Evolutionary conservation across 1,140 invertebrate genomes (phyloP).

Genomic region (Psilanteris sp.): DNA sequence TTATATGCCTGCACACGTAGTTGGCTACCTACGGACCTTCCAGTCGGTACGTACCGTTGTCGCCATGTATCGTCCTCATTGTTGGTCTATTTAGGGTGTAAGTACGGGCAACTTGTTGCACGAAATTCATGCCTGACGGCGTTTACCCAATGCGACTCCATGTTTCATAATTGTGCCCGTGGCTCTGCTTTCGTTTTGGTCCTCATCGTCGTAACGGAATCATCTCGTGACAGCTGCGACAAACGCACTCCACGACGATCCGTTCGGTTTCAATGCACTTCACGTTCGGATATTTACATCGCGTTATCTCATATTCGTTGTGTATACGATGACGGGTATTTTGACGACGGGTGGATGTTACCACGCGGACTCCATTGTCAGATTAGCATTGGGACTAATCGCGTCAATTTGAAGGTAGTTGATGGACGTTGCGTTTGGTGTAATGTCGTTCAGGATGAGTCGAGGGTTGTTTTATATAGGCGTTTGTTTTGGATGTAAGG

Average conservation of each 20-base stretch:
- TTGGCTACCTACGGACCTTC: slow-evolving; percentile 17
- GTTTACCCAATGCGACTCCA: slow-evolving; percentile 64
- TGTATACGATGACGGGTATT: too few species aligned
- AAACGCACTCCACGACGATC: slow-evolving; percentile 27
- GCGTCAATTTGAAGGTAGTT: too few species aligned
- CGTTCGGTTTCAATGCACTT: too few species aligned
- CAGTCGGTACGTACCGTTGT: slow-evolving; percentile 19
- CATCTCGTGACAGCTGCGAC: slow-evolving; percentile 67
- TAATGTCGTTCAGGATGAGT: too few species aligned
- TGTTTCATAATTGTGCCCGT: slow-evolving; percentile 64
- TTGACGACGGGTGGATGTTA: too few species aligned
- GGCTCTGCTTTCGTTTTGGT: slow-evolving; percentile 41
- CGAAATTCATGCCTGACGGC: slow-evolving; percentile 73
- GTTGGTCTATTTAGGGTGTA: slow-evolving; percentile 54
- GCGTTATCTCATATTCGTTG: background rate
- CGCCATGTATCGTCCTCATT: slow-evolving; percentile 42
- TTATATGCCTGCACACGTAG: slow-evolving; percentile 20
- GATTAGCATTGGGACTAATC: too few species aligned
- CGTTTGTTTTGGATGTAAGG: too few species aligned
- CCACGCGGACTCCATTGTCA: too few species aligned
- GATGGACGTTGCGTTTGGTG: too few species aligned
- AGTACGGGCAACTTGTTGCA: slow-evolving; percentile 75
- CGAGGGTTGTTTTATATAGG: too few species aligned
- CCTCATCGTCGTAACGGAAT: slow-evolving; percentile 68
- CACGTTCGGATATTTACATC: background rate